A percentile compares a stretch with the other conserved stretches of the same genome.
Evolutionary conservation across 2,888 invertebrate genomes (phyloP).

Genomic region (Drosophila ezoana): DNA sequence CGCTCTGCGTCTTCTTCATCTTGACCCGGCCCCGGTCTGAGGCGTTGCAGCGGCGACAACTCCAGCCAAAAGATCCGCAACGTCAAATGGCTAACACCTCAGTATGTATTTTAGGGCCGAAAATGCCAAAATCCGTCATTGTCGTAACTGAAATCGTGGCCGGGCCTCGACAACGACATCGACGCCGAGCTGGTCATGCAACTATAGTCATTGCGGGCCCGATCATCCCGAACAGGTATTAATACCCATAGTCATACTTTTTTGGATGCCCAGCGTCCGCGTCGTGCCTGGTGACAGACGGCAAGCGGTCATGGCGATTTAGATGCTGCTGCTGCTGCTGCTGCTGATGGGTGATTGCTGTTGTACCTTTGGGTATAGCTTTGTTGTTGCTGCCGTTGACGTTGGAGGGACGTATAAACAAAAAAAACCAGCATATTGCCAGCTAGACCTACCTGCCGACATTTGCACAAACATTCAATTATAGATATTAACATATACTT

Average conservation of each 20-base stretch:
- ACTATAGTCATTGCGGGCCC: constrained; percentile 55
- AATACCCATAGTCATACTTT: constrained; percentile 50
- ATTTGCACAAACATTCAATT: constrained; percentile 34
- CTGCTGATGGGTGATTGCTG: constrained; percentile 28
- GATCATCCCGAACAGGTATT: constrained; percentile 77
- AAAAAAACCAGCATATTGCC: constrained; percentile 25
- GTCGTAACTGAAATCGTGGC: constrained; percentile 62
- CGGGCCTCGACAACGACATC: constrained; percentile 24
- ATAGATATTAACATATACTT: constrained; percentile 52
- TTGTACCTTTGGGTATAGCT: constrained; percentile 5
- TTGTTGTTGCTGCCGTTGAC: not conserved
- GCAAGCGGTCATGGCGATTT: constrained; percentile 70
- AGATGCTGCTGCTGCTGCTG: not conserved
- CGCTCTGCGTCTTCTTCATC: constrained; percentile 45
- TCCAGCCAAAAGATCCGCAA: constrained; percentile 54
- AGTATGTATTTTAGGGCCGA: constrained; percentile 68
- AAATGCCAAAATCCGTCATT: constrained; percentile 75
- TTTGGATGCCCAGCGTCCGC: constrained; percentile 72
- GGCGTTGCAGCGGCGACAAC: constrained; percentile 50
- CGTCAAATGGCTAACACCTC: constrained; percentile 67
- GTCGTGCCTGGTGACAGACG: constrained; percentile 65
- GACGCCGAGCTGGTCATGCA: constrained; percentile 67
- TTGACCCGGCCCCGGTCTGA: constrained; percentile 58
- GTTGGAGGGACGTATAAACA: constrained; percentile 29
- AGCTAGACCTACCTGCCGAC: constrained; percentile 3